A percentile compares a stretch with the other conserved stretches of the same genome.
These are phyloP conservation scores for Callocephalon fimbriatum DNA, from an alignment of 2,113 vertebrate species.

Conservation along the genomic window DNA sequence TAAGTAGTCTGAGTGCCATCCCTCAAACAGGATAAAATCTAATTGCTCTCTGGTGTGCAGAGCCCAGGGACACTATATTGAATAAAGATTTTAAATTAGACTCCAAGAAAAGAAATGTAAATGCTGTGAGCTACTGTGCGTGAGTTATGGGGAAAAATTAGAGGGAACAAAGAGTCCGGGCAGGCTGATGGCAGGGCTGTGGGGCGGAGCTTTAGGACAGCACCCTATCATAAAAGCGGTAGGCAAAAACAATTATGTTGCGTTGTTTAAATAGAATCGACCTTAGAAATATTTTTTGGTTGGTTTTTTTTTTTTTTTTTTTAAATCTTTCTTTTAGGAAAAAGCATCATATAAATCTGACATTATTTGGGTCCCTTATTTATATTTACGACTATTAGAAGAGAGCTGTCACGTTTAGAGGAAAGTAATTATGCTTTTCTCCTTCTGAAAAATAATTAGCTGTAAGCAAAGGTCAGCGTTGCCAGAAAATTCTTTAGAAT, in stretches of 20 bases:
- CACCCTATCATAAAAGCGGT: neutral
- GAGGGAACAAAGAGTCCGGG: neutral
- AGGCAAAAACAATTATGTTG: neutral
- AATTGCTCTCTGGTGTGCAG: neutral
- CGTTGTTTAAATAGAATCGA: neutral
- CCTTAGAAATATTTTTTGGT: neutral
- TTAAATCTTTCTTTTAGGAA: neutral
- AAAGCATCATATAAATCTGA: neutral
- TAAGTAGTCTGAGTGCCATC: neutral
- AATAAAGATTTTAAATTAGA: conserved; percentile 5
- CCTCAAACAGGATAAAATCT: neutral
- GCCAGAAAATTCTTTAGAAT: neutral
- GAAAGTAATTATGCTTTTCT: neutral
- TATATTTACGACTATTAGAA: neutral
- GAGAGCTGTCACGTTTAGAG: neutral
- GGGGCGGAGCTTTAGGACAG: neutral
- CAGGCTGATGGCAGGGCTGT: neutral
- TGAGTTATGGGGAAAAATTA: neutral
- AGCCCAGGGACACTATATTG: neutral
- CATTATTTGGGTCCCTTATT: neutral
- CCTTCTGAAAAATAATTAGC: neutral
- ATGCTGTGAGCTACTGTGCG: neutral
- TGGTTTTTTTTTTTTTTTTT: neutral
- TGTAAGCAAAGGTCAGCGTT: conserved; percentile 8
- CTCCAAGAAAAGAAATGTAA: neutral